Conservation (phyloP, 2,113 vertebrate species). For the Pitta sordida region DNA sequence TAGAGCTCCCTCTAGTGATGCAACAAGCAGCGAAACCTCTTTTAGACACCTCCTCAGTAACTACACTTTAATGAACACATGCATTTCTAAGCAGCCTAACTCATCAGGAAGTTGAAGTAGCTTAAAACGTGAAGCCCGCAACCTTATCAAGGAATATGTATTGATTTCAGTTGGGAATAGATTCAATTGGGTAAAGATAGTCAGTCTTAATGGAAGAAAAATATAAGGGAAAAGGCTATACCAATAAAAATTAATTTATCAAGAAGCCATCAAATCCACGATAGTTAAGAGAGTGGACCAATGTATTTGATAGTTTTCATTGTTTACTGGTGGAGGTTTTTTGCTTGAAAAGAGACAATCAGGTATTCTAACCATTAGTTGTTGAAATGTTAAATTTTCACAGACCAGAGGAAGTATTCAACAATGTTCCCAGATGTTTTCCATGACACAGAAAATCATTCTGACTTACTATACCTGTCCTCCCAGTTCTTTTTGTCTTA, state of each 20-base stretch:
- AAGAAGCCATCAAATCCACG: not conserved
- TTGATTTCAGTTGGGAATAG: slow-evolving; percentile 1
- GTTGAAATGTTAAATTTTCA: not conserved
- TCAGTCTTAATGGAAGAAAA: not conserved
- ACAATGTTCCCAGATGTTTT: slow-evolving; percentile 1
- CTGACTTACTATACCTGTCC: not conserved
- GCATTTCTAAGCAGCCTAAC: not conserved
- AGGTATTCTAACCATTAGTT: not conserved
- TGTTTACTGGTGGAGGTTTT: not conserved
- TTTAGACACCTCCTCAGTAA: not conserved
- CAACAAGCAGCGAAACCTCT: not conserved
- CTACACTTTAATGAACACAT: not conserved
- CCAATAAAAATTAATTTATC: not conserved
- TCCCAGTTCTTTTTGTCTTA: not conserved
- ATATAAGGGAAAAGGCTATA: not conserved
- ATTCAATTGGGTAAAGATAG: not conserved
- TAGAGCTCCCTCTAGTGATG: slow-evolving; percentile 78
- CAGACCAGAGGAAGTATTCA: not conserved
- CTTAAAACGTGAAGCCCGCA: slow-evolving; percentile 5
- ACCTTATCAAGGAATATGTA: not conserved
- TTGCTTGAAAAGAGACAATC: not conserved
- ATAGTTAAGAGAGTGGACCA: not conserved
- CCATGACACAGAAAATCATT: slow-evolving; percentile 1
- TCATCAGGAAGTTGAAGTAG: not conserved
- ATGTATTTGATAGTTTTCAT: not conserved